Evolutionary conservation across 2,797 vertebrate species (phyloP).

Genomic region (Tolypeutes matacus): DNA sequence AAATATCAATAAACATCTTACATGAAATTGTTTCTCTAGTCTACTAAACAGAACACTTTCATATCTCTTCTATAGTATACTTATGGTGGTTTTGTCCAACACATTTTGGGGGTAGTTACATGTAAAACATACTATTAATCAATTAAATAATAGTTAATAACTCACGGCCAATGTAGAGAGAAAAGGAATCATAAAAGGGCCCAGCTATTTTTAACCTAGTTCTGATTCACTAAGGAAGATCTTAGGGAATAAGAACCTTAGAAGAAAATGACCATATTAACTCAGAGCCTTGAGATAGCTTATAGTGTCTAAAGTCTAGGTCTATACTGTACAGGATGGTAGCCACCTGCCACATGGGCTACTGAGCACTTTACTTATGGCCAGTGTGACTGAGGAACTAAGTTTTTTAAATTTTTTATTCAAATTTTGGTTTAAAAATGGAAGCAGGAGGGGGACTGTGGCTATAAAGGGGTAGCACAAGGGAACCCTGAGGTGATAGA

Average conservation of each 20-base stretch:
- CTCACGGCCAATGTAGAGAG: not conserved
- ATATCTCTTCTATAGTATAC: not conserved
- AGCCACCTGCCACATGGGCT: not conserved
- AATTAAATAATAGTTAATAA: constrained; percentile 37
- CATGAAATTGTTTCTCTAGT: not conserved
- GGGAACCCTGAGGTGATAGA: not conserved
- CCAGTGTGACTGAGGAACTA: not conserved
- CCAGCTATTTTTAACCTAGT: not conserved
- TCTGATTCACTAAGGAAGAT: not conserved
- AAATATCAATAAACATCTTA: constrained; percentile 29
- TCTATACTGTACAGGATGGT: not conserved
- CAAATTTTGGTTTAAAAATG: constrained; percentile 20
- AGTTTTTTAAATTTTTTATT: not conserved
- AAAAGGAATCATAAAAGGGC: not conserved
- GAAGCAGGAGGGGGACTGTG: not conserved
- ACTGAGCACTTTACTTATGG: not conserved
- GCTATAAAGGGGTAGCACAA: not conserved
- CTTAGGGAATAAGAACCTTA: not conserved
- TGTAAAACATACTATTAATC: constrained; percentile 34
- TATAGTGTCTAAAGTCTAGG: not conserved
- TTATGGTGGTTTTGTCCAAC: not conserved
- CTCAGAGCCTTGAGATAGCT: not conserved
- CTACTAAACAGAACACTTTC: constrained; percentile 23
- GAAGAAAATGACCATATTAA: not conserved
- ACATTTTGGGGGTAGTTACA: not conserved